These are phyloP conservation scores for Corythoichthys haematopterus DNA, from an alignment of 2,113 vertebrate species.

Conservation along the genomic window DNA sequence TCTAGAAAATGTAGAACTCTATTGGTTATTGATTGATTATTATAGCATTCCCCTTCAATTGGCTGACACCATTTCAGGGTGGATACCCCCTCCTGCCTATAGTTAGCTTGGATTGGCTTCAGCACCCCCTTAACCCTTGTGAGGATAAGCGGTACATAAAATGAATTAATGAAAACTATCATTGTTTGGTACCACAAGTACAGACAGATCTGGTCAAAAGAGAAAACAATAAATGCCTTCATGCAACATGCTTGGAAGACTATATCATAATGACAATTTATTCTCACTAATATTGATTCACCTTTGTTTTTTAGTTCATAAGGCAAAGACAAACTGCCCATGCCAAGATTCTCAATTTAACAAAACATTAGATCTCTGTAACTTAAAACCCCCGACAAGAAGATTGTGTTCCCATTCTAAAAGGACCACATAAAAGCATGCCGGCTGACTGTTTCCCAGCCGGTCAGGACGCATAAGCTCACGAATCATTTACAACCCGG, in stretches of 20 bases:
- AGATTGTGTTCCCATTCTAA: constrained; percentile 20
- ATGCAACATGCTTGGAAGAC: not conserved
- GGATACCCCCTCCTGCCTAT: too few relatives aligned
- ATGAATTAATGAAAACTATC: too few relatives aligned
- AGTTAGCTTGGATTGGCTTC: too few relatives aligned
- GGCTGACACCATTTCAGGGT: too few relatives aligned
- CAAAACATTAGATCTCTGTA: not conserved
- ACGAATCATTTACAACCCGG: constrained; percentile 65
- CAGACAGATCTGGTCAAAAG: not conserved
- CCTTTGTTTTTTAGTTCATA: constrained; percentile 1
- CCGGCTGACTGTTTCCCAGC: constrained; percentile 32
- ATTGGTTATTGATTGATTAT: too few relatives aligned
- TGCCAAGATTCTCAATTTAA: not conserved
- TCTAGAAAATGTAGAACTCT: too few relatives aligned
- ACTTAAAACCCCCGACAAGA: not conserved
- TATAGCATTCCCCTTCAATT: too few relatives aligned
- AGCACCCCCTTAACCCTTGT: too few relatives aligned
- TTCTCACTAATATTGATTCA: not conserved
- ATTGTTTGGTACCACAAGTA: not conserved
- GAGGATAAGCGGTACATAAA: too few relatives aligned
- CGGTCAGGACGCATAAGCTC: constrained; percentile 54
- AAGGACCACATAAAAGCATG: constrained; percentile 30
- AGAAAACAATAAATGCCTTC: not conserved
- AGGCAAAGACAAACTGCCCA: constrained; percentile 9
- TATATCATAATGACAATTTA: not conserved